These are phyloP conservation scores for Pseudomyrmex sp. DNA, from an alignment of 1,140 invertebrate genomes.

Conservation along the genomic window DNA sequence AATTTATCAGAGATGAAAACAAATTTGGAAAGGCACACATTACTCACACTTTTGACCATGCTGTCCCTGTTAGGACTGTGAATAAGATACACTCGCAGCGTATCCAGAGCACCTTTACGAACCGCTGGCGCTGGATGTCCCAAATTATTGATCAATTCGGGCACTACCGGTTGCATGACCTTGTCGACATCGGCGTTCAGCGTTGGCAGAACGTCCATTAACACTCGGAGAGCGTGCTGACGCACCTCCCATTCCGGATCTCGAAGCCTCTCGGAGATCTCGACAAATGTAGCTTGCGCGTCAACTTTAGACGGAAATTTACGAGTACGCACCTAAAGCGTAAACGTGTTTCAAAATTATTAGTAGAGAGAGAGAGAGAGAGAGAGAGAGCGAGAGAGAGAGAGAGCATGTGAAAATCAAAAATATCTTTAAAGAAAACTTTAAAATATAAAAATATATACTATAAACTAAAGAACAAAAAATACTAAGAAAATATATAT, in stretches of 20 bases:
- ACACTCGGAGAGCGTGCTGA: conserved; percentile 90
- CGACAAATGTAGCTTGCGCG: conserved; percentile 87
- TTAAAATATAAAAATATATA: background rate
- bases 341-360: background rate
- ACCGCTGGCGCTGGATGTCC: conserved; percentile 91
- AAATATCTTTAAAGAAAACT: background rate
- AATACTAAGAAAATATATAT: no score
- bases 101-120: conserved; percentile 90
- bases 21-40: background rate
- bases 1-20: conserved; percentile 3
- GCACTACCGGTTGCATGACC: conserved; percentile 86
- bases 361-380: background rate
- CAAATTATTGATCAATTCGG: conserved; percentile 90
- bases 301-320: conserved; percentile 87
- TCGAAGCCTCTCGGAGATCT: conserved; percentile 89
- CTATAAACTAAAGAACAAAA: background rate
- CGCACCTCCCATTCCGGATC: conserved; percentile 93
- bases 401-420: background rate
- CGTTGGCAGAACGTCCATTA: conserved; percentile 90
- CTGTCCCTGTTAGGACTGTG: conserved; percentile 84
- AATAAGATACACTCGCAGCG: conserved; percentile 88
- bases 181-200: conserved; percentile 87
- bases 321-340: conserved; percentile 79
- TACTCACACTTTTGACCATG: conserved; percentile 74
- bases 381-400: no score